Base-by-base conservation (phyloP, 2,797 vertebrate genomes). In the Antrozous pallidus region DNA sequence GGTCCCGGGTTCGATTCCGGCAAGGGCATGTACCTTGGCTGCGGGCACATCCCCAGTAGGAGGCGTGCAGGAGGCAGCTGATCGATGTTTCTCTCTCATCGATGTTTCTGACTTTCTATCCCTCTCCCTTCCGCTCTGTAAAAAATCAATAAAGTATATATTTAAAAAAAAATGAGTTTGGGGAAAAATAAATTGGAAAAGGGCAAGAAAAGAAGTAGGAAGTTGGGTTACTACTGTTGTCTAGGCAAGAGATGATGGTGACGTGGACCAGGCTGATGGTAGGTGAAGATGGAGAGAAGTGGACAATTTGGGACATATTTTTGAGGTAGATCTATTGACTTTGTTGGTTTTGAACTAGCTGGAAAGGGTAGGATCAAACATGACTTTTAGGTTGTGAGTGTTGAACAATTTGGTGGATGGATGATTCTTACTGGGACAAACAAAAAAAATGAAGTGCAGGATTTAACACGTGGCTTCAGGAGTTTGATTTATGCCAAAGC, bases 331-430 rank as follows among this genome's bases (percentile, higher is more conserved):
- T 49, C 49, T 82, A 36, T 42, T 56, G 58, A 7, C 12, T 63
- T 84, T 89, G n/a, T 78, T 90, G 79, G 26, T 83, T 77, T 91
- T 79, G 63, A 91, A 83, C 3, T 33, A 87, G 74, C 28, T 28
- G 36, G 6, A 63, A 61, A 92, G 47, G 33, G 26, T 47, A 88
- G 47, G 80, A 45, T 47, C 36, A 63, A 93, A 18, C 71, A 51
- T 85, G 69, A 20, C 42, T 80, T 70, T 45, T 16, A 70, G 40
- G 24, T 54, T 84, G 77, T 49, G 42, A 70, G 36, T 75, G 40
- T 51, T 85, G 70, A 49, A 42, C 42, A 93, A n/a, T 22, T n/a
- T 38, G 11, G 49, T 45, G 33, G 49, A 22, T 54, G 31, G 58
- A 87, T 47, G 82, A 90, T n/a, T 81, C 63, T n/a, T 56, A 63